Base-by-base conservation (phyloP, 2,888 invertebrate genomes). In the Athalia cordata region DNA sequence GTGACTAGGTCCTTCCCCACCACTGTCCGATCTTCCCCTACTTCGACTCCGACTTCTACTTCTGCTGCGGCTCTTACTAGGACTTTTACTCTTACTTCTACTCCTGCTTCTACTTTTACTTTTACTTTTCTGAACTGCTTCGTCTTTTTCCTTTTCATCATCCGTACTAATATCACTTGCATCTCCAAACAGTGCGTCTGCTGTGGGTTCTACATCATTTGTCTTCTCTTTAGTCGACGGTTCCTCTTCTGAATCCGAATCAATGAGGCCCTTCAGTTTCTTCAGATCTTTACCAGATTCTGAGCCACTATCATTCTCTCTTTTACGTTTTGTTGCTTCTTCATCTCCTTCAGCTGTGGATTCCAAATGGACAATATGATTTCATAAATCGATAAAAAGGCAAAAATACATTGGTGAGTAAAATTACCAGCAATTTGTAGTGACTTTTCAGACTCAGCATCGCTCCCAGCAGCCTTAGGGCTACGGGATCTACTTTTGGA, bases 161-260 rank as follows among this genome's bases (percentile, higher is more conserved):
- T 97, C 97, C 6, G 96, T 94, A 87, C 97, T 97, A 66, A 98
- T 98, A 88, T 98, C 98, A 80, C 97, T 95, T 13, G 97, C 98
- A 91, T 98, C 98, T 9, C 98, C 98, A 90, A 98, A 98, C 49
- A 98, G 92, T 7, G 96, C 97, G 81, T 95, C 95, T 0, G 97
- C 96, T 50, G 94, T 95, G 74, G 94, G 95, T 49, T 92, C 92
- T 52, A 86, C 86, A 76, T 90, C 89, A 66, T 91, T 90, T 77
- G 90, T 89, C 64, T 91, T 91, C 7, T 90, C 82, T 15, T 81
- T 83, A 45, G 82, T 83, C 0, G 72, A 78, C 65, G 84, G 87
- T 61, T 92, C 93, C 8, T 93, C 93, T 67, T 95, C 95, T 80
- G 93, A 93, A 81, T 96, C 96, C 0, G 95, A 93, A 84, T 94